A percentile compares a stretch with the other conserved stretches of the same genome.
These are phyloP conservation scores for Parnassius mnemosyne DNA, from an alignment of 2,888 invertebrate species.

Conservation along the genomic window DNA sequence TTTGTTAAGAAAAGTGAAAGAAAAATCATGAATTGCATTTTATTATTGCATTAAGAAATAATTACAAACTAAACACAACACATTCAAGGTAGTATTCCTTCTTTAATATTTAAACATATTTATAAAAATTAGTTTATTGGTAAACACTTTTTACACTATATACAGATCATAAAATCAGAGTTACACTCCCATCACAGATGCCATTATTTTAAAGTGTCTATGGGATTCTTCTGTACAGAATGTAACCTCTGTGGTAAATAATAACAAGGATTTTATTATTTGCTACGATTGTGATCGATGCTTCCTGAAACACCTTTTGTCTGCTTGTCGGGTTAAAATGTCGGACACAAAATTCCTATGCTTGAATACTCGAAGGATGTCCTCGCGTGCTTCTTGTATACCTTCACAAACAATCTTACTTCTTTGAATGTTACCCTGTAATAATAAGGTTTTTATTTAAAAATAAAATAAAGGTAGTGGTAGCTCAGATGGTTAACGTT, in stretches of 20 bases:
- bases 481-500: no score
- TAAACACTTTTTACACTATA: slow-evolving; percentile 27
- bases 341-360: slow-evolving; percentile 94
- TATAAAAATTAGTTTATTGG: slow-evolving; percentile 18
- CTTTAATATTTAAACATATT: slow-evolving; percentile 40
- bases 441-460: slow-evolving; percentile 14
- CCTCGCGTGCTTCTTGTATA: slow-evolving; percentile 91
- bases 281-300: slow-evolving; percentile 86
- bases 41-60: slow-evolving; percentile 51
- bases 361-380: slow-evolving; percentile 94
- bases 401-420: slow-evolving; percentile 96
- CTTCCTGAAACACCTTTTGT: slow-evolving; percentile 95
- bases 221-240: slow-evolving; percentile 4
- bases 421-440: slow-evolving; percentile 96
- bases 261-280: slow-evolving; percentile 32
- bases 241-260: not conserved
- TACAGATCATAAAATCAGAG: slow-evolving; percentile 15
- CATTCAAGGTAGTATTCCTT: slow-evolving; percentile 56
- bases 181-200: slow-evolving; percentile 34
- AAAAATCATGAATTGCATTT: slow-evolving; percentile 13
- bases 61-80: slow-evolving; percentile 56
- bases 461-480: no score
- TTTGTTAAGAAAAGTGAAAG: not conserved
- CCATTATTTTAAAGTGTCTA: slow-evolving; percentile 1
- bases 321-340: slow-evolving; percentile 93